Evolutionary conservation across 2,888 invertebrate genomes (phyloP), one percentile per base, ranked within the genome.

Genomic region (Euplagia quadripunctaria): DNA sequence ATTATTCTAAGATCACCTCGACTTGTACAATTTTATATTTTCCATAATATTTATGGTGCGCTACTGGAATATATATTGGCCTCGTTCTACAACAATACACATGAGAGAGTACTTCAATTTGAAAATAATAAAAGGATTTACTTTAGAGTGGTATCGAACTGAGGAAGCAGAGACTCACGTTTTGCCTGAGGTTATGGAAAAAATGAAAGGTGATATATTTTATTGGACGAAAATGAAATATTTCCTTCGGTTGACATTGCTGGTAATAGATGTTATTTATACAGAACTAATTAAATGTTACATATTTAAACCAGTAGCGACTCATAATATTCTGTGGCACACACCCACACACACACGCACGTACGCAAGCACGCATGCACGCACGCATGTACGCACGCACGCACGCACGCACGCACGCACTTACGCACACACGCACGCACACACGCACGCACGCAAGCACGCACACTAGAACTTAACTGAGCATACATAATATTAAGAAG

Each of bases 71-170:
- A 52, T n/a, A 41, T 51, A 67, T 67, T 16, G 49, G 51, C 17
- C 31, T 67, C 67, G 51, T 67, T 51, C 42, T 41, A 17, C 41
- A 16, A 20, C 52, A 52, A 67, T 67, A 67, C 67, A 42, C 41
- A 16, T 52, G 67, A 67, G 67, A 67, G 17, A 67, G 9, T 51
- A 11, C 52, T 67, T 67, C 52, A 14, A 67, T 67, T 67, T 67
- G 16, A 67, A 67, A 67, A 67, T 67, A 67, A 67, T 51, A 51
- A 16, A 66, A 66, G n/a, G 11, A 41, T 52, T 52, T 68, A 14
- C 17, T 52, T 8, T 11, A 51, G 7, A 31, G 42, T 17, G 41
- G 17, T 42, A 42, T 16, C 42, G 41, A 67, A 8, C 17, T 55
- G 52, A 3, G 17, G 52, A 55, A 55, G 9, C 8, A n/a, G 17